Conservation (phyloP, 2,888 invertebrate species). For the Suillia variegata region DNA sequence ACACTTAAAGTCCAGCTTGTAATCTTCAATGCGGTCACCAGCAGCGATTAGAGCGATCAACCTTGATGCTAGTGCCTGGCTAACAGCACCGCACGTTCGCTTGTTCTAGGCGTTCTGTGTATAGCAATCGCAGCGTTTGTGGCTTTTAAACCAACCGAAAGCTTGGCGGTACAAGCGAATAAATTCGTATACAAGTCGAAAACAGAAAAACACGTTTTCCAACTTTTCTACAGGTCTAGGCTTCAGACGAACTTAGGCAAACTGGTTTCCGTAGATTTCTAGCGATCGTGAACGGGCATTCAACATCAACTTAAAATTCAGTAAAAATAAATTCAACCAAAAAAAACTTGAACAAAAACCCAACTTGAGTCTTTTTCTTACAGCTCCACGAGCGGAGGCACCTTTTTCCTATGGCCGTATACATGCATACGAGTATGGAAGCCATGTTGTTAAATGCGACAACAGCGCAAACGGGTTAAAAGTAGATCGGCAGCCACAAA, state of each 20-base stretch:
- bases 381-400: too few species aligned
- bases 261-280: not conserved
- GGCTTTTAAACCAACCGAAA: not conserved
- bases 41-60: too few species aligned
- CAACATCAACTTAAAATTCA: not conserved
- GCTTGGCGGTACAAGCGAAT: too few species aligned
- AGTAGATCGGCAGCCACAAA: not conserved
- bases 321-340: too few species aligned
- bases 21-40: too few species aligned
- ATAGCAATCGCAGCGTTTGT: not conserved
- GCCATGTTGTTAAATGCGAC: too few species aligned
- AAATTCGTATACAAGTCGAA: not conserved
- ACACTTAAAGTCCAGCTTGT: not conserved
- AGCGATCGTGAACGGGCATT: not conserved
- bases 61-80: too few species aligned
- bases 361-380: not conserved
- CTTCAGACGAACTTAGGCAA: not conserved
- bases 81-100: too few species aligned
- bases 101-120: not conserved
- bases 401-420: too few species aligned
- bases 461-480: conserved; percentile 12
- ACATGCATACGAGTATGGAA: too few species aligned
- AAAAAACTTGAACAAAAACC: too few species aligned
- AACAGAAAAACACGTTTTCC: not conserved
- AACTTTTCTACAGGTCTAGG: not conserved